Base-by-base conservation (phyloP, 2,113 vertebrate species). In the Centropus bengalensis region DNA sequence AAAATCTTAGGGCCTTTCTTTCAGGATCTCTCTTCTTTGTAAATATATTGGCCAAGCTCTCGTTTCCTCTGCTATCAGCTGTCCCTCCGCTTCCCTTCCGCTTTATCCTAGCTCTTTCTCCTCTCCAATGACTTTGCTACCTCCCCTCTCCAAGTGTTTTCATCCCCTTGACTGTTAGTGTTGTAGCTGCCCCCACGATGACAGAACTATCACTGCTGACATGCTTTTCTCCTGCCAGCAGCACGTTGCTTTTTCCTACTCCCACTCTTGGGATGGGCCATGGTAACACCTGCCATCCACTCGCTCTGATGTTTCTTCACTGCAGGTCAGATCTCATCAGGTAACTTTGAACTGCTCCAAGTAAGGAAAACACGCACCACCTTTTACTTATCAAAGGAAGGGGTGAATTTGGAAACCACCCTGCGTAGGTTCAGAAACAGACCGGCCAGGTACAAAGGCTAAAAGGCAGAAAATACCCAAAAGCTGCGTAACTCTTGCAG, bases 271-370 rank as follows among this genome's bases (percentile, higher is more conserved):
- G 24, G 60, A 70, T 0, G 5, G 86, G 59, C 66, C 67, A 62
- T 1, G 3, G 0, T 44, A 58, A 52, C 18, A 79, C 14, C 16
- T 4, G 0, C 8, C 21, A 51, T 33, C 14, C 24, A n/a, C 36
- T 77, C 54, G 15, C 36, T 54, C 59, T 40, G 14, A 2, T 4
- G 12, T 44, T 36, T 20, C 54, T 58, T 64, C 76, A 60, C 8
- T 4, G 2, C 38, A 6, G 4, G 44, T 82, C n/a, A 59, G 54
- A 19, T 26, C 23, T 21, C 1, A 52, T 15, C 9, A 20, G 63
- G 3, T 36, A 32, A 69, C 40, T 38, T 26, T 18, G 21, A 33
- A 24, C 32, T 26, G 28, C 23, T 14, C 2, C 2, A 5, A 13
- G 12, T 32, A 56, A 85, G 54, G 18, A 76, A 24, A 8, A 2